Conservation (phyloP, 2,888 invertebrate genomes). For the Sclerodermus sp. region DNA sequence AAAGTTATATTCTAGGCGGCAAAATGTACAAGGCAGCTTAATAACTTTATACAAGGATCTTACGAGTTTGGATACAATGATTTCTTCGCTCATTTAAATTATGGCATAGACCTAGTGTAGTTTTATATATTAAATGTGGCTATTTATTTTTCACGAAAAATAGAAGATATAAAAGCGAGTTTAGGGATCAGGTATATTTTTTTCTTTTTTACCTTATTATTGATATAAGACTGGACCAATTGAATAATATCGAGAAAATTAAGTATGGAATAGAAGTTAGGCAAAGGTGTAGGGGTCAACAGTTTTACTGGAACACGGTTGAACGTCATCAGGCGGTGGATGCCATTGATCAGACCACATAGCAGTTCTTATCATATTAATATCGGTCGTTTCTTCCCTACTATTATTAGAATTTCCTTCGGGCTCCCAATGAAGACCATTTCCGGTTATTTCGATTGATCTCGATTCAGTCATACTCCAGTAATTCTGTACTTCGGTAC, state of each 20-base stretch:
- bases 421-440: conserved; percentile 50
- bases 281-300: conserved; percentile 51
- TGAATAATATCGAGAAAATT: too few relatives aligned
- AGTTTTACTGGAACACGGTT: conserved; percentile 54
- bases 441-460: conserved; percentile 40
- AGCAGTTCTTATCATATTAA: conserved; percentile 38
- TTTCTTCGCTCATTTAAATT: not conserved
- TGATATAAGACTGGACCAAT: too few relatives aligned
- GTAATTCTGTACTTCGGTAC: conserved; percentile 41
- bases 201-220: not conserved
- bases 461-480: conserved; percentile 27
- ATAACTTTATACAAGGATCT: conserved; percentile 41
- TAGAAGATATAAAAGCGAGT: too few relatives aligned
- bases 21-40: conserved; percentile 44
- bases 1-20: conserved; percentile 35
- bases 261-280: too few relatives aligned
- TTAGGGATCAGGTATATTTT: too few relatives aligned
- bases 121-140: too few relatives aligned
- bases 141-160: too few relatives aligned
- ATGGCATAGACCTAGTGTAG: too few relatives aligned
- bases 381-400: conserved; percentile 35
- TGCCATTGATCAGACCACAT: conserved; percentile 50
- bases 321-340: conserved; percentile 49
- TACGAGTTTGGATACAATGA: conserved; percentile 22
- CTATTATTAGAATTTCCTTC: conserved; percentile 35